Base-by-base conservation (phyloP, 2,888 invertebrate species). In the Lissonota sp. region DNA sequence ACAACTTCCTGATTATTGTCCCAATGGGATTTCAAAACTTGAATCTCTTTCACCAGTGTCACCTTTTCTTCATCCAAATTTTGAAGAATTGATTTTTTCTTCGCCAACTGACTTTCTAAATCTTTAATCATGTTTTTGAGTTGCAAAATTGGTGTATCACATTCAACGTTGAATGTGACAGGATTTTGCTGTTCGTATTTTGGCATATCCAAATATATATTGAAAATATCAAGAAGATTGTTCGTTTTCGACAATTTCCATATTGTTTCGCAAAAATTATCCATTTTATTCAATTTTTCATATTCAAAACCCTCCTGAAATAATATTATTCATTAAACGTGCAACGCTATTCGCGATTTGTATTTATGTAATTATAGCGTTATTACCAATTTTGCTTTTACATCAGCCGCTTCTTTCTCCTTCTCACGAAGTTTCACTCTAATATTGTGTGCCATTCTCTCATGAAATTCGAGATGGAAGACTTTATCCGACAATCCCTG, bases 291-390 rank as follows among this genome's bases (percentile, higher is more conserved):
- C 86, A 87, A 87, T 7, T 86, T 83, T 80, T 83, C 58, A 40
- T 80, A 62, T 44, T 87, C 84, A 70, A 87, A 66, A 69, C 86
- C 79, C 7, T 88, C 83, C 90, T 90, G 55, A 26, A 64, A 62
- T n/a, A 72, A 44, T 55, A 57, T 5, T 55, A 57, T 5, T 5
- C 51, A 39, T 1, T 67, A 37, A 57, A 37, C 66, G 37, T 63
- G 14, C 26, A 26, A 60, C 57, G 37, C 16, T 55, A 37, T 44
- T 42, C 16, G 40, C 14, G 1, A 62, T 57, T 14, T 44, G 16
- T 60, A 62, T 64, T 10, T 55, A 49, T 16, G 62, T 71, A 37
- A 71, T 78, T 66, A 46, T 77, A 14, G 37, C 39, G 77, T 84
- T 3, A 26, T 26, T 26, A 88, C 90, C 84, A 89, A 81, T 67